Conservation (phyloP, 2,888 invertebrate genomes). For the Ischnura elegans region DNA sequence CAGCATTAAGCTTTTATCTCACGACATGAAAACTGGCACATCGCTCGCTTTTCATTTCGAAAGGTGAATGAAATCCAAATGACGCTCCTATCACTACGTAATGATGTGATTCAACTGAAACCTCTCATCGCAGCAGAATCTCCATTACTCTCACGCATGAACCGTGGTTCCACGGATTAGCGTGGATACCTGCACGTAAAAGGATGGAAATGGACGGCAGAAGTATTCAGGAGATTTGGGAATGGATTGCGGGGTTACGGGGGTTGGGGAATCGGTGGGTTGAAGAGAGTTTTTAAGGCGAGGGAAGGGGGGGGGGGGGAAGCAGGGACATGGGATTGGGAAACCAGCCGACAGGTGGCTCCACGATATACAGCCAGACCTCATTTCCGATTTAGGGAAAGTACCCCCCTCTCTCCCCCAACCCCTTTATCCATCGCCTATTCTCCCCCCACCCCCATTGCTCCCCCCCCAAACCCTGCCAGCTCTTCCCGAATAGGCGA, state of each 20-base stretch:
- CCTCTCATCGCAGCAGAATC: background rate
- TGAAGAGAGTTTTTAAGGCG: too few species aligned
- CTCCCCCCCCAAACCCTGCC: background rate
- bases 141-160: background rate
- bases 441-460: background rate
- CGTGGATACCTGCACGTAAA: background rate
- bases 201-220: background rate
- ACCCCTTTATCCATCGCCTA: background rate
- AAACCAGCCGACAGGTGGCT: conserved; percentile 29
- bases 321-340: background rate
- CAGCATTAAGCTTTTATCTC: too few species aligned
- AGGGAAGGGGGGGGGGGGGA: background rate
- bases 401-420: background rate
- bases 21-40: too few species aligned
- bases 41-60: too few species aligned
- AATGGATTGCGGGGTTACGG: background rate
- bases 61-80: too few species aligned
- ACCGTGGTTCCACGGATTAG: background rate
- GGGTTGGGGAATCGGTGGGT: too few species aligned
- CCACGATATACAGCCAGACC: conserved; percentile 41
- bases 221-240: background rate
- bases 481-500: background rate
- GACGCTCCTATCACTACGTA: too few species aligned
- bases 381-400: conserved; percentile 47
- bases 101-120: background rate